Evolutionary conservation across 2,797 vertebrate genomes (phyloP), one percentile per base, ranked within the genome.

Genomic region (Natrix natrix): DNA sequence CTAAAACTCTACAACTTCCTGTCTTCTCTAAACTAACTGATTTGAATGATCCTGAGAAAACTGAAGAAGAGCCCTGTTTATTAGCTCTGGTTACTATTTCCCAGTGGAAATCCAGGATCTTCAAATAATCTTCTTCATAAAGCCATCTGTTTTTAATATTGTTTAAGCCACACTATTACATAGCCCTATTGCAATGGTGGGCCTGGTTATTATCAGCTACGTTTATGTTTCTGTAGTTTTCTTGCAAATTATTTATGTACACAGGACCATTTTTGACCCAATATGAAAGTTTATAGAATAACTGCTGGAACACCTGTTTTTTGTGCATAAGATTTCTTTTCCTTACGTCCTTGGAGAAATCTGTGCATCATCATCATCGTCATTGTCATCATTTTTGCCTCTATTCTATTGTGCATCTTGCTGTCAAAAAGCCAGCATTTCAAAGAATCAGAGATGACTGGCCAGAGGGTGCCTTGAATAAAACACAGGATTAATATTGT

Each of bases 31-130:
- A n/a, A 66, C 59, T 59, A 48, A 37, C 59, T 8, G 61, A 22
- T 92, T 28, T 88, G 32, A n/a, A 12, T 66, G 74, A 61, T n/a
- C 43, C 14, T 93, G 88, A 88, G 54, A 92, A 87, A 66, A 5
- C 52, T 91, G 20, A 91, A 91, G 43, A 91, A 37, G 28, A 2
- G n/a, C n/a, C 2, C 14, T 12, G n/a, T 91, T 86, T 94, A 86
- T 92, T 56, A 92, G 48, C 37, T 57, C 37, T 43, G 52, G 32
- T 86, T 92, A 86, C 14, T 89, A 8, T 89, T 66, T 89, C 59
- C 69, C 90, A 89, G 24, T 66, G 86, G 37, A 94, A 94, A 91
- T 55, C 60, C 60, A 69, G 89, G 92, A 92, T 89, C 90, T 94
- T 89, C 57, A 88, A 91, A 89, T 91, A 91, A 94, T 74, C 43